Evolutionary conservation across 2,797 vertebrate genomes (phyloP).

Genomic region (Trachops cirrhosus): DNA sequence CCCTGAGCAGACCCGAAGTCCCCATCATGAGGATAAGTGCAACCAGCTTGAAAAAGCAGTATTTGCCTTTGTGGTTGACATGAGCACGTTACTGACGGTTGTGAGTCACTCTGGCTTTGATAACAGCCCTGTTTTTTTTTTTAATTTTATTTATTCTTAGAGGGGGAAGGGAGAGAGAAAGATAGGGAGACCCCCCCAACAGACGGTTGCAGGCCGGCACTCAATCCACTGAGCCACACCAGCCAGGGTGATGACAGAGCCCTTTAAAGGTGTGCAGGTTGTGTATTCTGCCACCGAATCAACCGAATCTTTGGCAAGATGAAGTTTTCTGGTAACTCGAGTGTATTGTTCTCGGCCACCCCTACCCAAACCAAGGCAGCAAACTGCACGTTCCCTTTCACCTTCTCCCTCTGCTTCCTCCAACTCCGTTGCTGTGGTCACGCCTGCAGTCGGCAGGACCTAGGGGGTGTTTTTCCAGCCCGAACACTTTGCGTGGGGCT

Average conservation of each 20-base stretch:
- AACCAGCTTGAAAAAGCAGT: background rate
- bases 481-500: conserved; percentile 54
- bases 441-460: conserved; percentile 45
- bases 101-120: conserved; percentile 8
- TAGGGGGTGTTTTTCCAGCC: conserved; percentile 67
- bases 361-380: conserved; percentile 30
- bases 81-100: background rate
- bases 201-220: no score
- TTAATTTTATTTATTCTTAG: background rate
- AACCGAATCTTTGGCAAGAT: background rate
- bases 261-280: background rate
- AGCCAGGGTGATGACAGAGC: background rate
- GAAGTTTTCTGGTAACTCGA: conserved; percentile 55
- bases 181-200: background rate
- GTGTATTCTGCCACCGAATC: background rate
- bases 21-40: background rate
- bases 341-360: conserved; percentile 52
- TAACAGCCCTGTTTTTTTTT: background rate
- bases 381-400: conserved; percentile 44
- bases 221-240: background rate
- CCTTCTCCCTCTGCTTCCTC: conserved; percentile 68
- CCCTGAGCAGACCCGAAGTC: background rate
- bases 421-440: conserved; percentile 45
- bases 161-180: background rate
- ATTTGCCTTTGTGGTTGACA: background rate